phyloP scores from a whole-genome alignment of 1,140 invertebrate species.

The Drosophila takahashii region DNA sequence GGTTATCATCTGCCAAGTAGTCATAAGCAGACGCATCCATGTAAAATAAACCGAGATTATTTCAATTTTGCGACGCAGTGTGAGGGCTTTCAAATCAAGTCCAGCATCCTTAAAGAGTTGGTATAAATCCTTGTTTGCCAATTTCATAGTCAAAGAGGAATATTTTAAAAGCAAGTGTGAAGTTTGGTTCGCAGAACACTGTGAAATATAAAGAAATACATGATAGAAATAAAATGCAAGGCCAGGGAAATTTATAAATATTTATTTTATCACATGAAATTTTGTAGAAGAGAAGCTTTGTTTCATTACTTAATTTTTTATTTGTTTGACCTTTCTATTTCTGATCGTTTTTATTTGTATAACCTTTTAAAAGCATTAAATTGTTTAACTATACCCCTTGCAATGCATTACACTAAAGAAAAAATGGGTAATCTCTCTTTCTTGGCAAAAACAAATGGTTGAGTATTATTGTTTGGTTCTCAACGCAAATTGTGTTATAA shows the following conservation, averaged over 20 bases:
- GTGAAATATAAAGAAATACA: neutral
- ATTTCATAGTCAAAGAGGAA: constrained; percentile 8
- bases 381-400: neutral
- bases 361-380: neutral
- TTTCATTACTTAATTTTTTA: neutral
- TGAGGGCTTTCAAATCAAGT: constrained; percentile 6
- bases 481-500: constrained; percentile 74
- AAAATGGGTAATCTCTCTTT: constrained; percentile 6
- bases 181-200: neutral
- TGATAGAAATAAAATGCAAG: neutral
- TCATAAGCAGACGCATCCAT: constrained; percentile 14
- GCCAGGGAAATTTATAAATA: neutral
- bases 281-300: neutral
- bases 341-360: neutral
- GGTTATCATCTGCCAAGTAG: neutral
- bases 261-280: neutral
- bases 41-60: constrained; percentile 8
- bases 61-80: no score
- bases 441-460: constrained; percentile 40
- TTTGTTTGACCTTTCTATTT: neutral
- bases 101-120: constrained; percentile 17
- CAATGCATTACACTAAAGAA: neutral
- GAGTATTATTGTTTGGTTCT: constrained; percentile 52
- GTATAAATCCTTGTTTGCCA: constrained; percentile 11
- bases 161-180: neutral